Evolutionary conservation across 2,797 vertebrate genomes (phyloP).

Genomic region (Sebastes flavidus): DNA sequence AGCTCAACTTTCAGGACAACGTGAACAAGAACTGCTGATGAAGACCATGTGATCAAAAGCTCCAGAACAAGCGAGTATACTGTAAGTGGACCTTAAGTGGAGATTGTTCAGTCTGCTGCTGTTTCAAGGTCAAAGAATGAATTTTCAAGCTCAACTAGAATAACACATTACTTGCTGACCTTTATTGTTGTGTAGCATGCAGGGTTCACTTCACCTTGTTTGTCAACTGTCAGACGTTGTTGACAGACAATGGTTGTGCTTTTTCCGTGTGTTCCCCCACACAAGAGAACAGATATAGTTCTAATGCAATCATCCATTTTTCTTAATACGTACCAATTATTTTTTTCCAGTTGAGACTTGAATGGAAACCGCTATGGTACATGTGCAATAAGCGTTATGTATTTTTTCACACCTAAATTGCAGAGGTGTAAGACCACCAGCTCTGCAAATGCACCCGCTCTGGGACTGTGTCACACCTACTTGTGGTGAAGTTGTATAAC

Average conservation of each 20-base stretch:
- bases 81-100: background rate
- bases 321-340: accelerated
- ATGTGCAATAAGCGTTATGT: no score
- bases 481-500: background rate
- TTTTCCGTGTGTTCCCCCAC: background rate
- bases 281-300: background rate
- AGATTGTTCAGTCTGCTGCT: background rate
- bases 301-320: no score
- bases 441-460: background rate
- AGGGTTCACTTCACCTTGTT: background rate
- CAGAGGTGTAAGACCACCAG: background rate
- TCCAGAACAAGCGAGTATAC: background rate
- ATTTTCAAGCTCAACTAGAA: background rate
- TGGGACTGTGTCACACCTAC: background rate
- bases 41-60: background rate
- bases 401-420: background rate
- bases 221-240: background rate
- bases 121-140: background rate
- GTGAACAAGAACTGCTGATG: background rate
- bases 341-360: background rate
- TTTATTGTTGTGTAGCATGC: background rate
- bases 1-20: background rate
- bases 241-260: background rate
- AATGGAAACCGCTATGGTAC: background rate
- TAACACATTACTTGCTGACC: background rate